phyloP scores from a whole-genome alignment of 2,888 invertebrate species.

The Pterobdella sp. region DNA sequence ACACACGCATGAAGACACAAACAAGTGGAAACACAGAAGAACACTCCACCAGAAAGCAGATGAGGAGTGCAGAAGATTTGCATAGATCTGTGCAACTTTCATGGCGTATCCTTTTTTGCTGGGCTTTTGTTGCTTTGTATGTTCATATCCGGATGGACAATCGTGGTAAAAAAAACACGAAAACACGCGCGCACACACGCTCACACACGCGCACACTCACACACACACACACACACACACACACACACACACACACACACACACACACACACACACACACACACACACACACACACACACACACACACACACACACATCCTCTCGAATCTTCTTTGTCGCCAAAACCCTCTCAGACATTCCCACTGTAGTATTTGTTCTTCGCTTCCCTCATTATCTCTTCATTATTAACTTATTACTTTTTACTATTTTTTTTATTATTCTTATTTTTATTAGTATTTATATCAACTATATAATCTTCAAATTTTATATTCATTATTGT shows the following conservation, averaged over 20 bases:
- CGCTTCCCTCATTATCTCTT: too few species aligned
- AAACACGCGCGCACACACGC: not conserved
- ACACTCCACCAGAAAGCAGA: not conserved
- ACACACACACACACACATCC: conserved; percentile 14
- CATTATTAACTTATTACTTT: too few species aligned
- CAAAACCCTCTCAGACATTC: not conserved
- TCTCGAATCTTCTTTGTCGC: not conserved
- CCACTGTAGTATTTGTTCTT: too few species aligned
- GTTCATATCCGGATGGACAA: not conserved
- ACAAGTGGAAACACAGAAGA: not conserved
- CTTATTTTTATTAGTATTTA: too few species aligned
- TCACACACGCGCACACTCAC: not conserved
- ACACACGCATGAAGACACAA: not conserved
- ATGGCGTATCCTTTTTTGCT: too few species aligned
- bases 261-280: conserved; percentile 13
- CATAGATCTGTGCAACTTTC: too few species aligned
- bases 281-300: conserved; percentile 16
- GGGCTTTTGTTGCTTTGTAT: too few species aligned
- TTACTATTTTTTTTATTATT: too few species aligned
- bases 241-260: conserved; percentile 11
- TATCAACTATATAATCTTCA: too few species aligned
- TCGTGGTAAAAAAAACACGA: not conserved
- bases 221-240: conserved; percentile 1
- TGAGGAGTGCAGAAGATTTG: too few species aligned
- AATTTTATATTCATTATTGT: too few species aligned